Base-by-base conservation (phyloP, 2,888 invertebrate genomes). In the Notodonta dromedarius region DNA sequence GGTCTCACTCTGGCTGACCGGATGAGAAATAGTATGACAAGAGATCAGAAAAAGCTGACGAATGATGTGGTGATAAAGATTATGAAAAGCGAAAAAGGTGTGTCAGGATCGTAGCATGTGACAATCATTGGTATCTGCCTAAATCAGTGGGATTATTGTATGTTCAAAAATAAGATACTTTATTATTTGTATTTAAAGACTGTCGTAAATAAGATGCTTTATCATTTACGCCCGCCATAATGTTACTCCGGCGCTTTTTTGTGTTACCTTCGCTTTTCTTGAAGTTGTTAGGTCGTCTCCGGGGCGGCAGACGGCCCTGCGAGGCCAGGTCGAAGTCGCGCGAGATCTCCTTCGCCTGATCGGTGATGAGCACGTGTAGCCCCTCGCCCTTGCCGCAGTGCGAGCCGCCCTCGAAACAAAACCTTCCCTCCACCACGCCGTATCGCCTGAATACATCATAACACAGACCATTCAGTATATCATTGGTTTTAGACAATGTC, bases 361-460 rank as follows among this genome's bases (percentile, higher is more conserved):
- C 97, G 24, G 96, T 95, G 62, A 96, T 94, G 59, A 97, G 91
- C 61, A 97, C 96, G 84, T 97, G 96, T 39, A 97, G 91, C 0
- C 97, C 97, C 83, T 96, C 97, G 11, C 97, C 97, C 78, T 96
- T 96, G 16, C 97, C 97, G 87, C 98, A 98, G 66, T 96, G 94
- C 1, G 98, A 97, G 4, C 97, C 98, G 4, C 98, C 98, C 86
- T 98, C 98, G 89, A 98, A 97, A 84, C 98, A 97, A 85, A 98
- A 98, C 63, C 97, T 94, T 14, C 97, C 96, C 69, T 98, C 98
- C 56, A 98, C 96, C 44, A 97, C 96, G 5, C 98, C 98, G 86
- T 97, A 98, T 57, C 97, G 95, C 72, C 98, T 95, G 77, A 86
- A 79, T 73, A n/a, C 46, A 46, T 46, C 9, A n/a, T 46, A 46